phyloP scores from a whole-genome alignment of 2,888 invertebrate genomes.

The Lagria hirta region DNA sequence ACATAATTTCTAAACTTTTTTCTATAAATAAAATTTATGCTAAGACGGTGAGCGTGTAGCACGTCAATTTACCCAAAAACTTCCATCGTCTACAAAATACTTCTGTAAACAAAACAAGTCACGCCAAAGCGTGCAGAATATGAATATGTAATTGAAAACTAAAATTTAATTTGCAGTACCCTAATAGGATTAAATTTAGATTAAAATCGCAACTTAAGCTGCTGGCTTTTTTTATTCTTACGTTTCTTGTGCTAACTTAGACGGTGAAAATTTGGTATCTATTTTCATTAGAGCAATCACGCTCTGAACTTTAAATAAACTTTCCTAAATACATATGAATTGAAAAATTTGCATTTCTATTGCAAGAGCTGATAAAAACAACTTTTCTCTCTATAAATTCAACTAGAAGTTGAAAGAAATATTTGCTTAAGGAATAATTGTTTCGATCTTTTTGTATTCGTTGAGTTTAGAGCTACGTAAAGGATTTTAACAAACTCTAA shows the following conservation, averaged over 20 bases:
- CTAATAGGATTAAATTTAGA: conserved; percentile 41
- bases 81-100: conserved; percentile 17
- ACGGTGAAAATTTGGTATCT: too few species aligned
- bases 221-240: conserved; percentile 26
- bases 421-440: too few species aligned
- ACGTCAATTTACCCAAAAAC: conserved; percentile 15
- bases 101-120: conserved; percentile 35
- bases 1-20: too few species aligned
- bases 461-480: too few species aligned
- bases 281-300: background rate
- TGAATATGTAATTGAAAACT: conserved; percentile 44
- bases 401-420: too few species aligned
- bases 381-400: too few species aligned
- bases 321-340: conserved; percentile 13
- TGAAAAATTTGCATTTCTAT: conserved; percentile 21
- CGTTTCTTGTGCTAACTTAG: too few species aligned
- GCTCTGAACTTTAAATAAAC: conserved; percentile 12
- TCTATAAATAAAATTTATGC: too few species aligned
- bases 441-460: too few species aligned
- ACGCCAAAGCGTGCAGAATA: conserved; percentile 30
- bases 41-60: conserved; percentile 16
- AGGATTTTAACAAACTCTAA: too few species aligned
- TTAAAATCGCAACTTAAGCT: conserved; percentile 37
- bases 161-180: conserved; percentile 41
- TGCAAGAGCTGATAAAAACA: conserved; percentile 23